Percentiles rank a stretch among this genome's conserved stretches.
Conservation (phyloP, 2,888 invertebrate genomes). For the Ellobium chinense region DNA sequence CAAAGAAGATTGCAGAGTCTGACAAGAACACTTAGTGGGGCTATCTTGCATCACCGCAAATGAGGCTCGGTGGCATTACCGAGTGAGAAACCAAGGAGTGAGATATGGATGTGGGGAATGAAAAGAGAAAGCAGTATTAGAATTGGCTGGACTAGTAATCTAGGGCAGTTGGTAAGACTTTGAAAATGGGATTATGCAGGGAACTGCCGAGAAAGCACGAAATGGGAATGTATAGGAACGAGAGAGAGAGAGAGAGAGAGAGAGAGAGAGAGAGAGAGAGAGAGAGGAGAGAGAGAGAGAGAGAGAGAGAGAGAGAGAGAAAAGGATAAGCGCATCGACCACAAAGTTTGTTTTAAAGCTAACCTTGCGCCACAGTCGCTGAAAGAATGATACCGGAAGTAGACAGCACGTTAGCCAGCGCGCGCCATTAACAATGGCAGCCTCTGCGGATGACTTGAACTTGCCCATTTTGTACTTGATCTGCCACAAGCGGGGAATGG, state of each 20-base stretch:
- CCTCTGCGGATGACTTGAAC: slow-evolving; percentile 80
- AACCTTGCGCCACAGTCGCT: slow-evolving; percentile 67
- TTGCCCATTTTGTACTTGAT: slow-evolving; percentile 81
- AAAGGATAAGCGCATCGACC: background rate
- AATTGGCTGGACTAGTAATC: background rate
- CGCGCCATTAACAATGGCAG: slow-evolving; percentile 81
- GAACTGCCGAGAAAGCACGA: no score
- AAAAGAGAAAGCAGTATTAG: background rate
- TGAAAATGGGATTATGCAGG: no score
- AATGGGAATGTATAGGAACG: no score
- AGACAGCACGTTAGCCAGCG: slow-evolving; percentile 79
- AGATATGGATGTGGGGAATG: background rate
- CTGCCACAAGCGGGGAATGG: slow-evolving; percentile 82
- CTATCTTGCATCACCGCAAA: no score
- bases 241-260: slow-evolving; percentile 6
- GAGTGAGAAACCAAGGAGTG: background rate
- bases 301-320: slow-evolving; percentile 26
- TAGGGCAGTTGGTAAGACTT: no score
- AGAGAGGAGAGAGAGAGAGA: background rate
- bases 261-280: slow-evolving; percentile 23
- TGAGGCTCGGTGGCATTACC: no score
- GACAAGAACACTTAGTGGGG: no score
- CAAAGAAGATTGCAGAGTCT: no score
- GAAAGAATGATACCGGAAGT: slow-evolving; percentile 74
- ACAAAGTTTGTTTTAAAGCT: background rate